Conservation (phyloP, 1,140 invertebrate genomes). For the Apis laboriosa region DNA sequence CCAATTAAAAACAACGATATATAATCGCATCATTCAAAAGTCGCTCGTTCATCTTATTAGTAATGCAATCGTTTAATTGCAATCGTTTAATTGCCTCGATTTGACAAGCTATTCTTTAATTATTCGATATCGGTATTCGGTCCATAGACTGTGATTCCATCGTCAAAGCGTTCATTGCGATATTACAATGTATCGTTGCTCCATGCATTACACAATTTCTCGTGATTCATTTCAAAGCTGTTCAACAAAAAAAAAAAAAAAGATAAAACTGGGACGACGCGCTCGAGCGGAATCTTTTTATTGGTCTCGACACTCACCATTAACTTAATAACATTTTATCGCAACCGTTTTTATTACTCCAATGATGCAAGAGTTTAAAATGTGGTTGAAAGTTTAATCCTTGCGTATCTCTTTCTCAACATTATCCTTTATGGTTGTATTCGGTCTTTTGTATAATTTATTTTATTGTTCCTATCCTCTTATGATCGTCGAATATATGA, state of each 20-base stretch:
- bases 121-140: slow-evolving; percentile 43
- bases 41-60: background rate
- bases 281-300: background rate
- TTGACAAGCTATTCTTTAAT: slow-evolving; percentile 53
- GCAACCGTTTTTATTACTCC: background rate
- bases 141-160: slow-evolving; percentile 3
- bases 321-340: background rate
- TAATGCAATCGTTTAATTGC: slow-evolving; percentile 66
- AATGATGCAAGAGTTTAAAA: background rate
- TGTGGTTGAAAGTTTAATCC: background rate
- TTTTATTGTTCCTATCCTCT: background rate
- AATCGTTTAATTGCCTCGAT: slow-evolving; percentile 64
- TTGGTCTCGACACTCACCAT: background rate
- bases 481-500: too few species aligned
- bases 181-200: slow-evolving; percentile 10
- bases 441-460: background rate
- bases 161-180: slow-evolving; percentile 7
- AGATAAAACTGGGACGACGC: background rate
- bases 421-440: background rate
- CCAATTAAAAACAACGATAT: too few species aligned
- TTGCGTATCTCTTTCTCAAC: background rate
- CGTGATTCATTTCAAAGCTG: background rate
- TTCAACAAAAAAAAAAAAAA: background rate
- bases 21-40: too few species aligned
- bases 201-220: background rate